Conservation (phyloP, 2,113 vertebrate species). For the Sciurus niger region DNA sequence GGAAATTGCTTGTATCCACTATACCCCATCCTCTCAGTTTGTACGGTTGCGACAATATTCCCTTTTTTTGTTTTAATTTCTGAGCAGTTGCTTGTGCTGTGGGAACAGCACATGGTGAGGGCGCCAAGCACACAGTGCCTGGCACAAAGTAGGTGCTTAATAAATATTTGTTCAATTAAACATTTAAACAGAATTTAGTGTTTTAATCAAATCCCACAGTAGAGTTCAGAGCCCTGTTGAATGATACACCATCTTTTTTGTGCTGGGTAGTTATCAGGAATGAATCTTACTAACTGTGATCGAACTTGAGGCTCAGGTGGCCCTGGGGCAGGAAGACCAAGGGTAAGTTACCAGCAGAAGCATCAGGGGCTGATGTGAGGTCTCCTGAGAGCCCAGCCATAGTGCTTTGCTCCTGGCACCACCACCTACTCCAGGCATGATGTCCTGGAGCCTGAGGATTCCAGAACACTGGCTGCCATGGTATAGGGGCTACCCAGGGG, state of each 20-base stretch:
- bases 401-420: background rate
- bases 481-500: background rate
- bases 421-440: background rate
- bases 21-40: background rate
- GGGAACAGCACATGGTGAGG: conserved; percentile 9
- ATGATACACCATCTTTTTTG: background rate
- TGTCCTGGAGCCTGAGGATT: background rate
- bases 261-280: background rate
- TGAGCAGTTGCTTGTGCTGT: conserved; percentile 23
- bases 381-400: background rate
- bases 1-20: background rate
- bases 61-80: conserved; percentile 31
- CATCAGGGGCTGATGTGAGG: background rate
- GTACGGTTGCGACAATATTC: background rate
- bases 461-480: background rate
- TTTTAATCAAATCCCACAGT: conserved; percentile 50
- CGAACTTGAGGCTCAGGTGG: background rate
- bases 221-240: background rate
- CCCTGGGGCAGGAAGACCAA: background rate
- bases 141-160: conserved; percentile 81
- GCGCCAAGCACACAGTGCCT: conserved; percentile 40
- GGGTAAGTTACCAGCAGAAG: background rate
- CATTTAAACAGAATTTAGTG: conserved; percentile 47
- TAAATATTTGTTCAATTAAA: conserved; percentile 76
- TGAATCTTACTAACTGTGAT: background rate